These are phyloP conservation scores for Temnothorax unifasciatus DNA, from an alignment of 2,888 invertebrate species.

Conservation along the genomic window DNA sequence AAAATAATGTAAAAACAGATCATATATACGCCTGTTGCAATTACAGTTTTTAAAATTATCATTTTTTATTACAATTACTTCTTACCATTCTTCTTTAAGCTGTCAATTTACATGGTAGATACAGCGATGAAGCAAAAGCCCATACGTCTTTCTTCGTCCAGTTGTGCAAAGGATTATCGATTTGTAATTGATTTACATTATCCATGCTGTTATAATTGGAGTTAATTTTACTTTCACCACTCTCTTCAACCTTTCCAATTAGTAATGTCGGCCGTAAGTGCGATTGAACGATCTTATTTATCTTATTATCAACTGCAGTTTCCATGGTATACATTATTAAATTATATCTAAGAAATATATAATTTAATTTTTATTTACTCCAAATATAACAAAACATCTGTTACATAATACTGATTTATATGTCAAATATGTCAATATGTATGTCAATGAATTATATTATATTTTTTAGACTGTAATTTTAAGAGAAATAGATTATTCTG, in stretches of 20 bases:
- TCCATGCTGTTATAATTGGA: not conserved
- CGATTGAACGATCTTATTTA: conserved; percentile 58
- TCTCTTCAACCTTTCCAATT: conserved; percentile 62
- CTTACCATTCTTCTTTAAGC: conserved; percentile 6
- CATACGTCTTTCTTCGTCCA: conserved; percentile 75
- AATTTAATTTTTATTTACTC: conserved; percentile 7
- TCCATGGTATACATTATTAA: conserved; percentile 53
- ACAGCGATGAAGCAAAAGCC: conserved; percentile 72
- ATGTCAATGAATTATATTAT: not conserved
- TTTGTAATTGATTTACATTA: conserved; percentile 45
- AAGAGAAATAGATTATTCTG: not conserved
- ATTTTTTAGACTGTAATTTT: not conserved
- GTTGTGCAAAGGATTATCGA: conserved; percentile 69
- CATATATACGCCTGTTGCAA: not conserved
- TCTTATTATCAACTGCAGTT: conserved; percentile 36
- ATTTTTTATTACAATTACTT: not conserved
- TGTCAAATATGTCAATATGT: not conserved
- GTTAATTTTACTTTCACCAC: not conserved
- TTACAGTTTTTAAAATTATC: not conserved
- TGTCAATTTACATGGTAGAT: conserved; percentile 66
- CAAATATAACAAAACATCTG: not conserved
- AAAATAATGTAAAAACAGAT: not conserved
- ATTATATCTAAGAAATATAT: conserved; percentile 68
- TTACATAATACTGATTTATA: conserved; percentile 7
- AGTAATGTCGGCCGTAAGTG: conserved; percentile 70